Percentiles rank a stretch among this genome's conserved stretches.
Conservation (phyloP, 2,797 vertebrate genomes). For the Alca torda region DNA sequence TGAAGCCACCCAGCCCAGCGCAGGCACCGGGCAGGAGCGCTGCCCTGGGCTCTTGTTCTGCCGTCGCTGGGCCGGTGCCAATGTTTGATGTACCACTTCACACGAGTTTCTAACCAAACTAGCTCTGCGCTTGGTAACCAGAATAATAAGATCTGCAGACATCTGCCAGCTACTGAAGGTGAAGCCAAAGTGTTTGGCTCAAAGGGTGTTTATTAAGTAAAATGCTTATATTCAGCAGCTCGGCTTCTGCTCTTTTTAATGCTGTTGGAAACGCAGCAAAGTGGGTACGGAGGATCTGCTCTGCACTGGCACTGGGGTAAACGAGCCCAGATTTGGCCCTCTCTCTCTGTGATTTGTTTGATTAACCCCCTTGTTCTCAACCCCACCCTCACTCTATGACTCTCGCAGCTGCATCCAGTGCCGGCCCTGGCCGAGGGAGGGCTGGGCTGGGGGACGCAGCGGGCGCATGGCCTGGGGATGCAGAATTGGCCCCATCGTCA, state of each 20-base stretch:
- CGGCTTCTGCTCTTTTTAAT: neutral
- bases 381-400: neutral
- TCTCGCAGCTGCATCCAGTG: neutral
- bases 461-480: neutral
- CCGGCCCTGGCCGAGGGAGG: fast-evolving
- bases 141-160: constrained; percentile 45
- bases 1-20: neutral
- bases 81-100: constrained; percentile 77
- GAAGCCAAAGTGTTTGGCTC: constrained; percentile 30
- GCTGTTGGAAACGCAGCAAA: neutral
- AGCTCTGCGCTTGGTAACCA: constrained; percentile 54
- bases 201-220: neutral
- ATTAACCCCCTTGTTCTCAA: neutral
- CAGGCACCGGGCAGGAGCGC: constrained; percentile 18
- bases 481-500: fast-evolving
- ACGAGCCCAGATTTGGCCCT: neutral
- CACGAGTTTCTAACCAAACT: constrained; percentile 66
- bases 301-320: fast-evolving
- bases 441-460: neutral
- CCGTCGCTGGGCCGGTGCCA: constrained; percentile 53
- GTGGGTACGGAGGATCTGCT: neutral
- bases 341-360: neutral
- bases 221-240: neutral
- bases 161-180: constrained; percentile 42
- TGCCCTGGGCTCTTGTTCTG: neutral